Evolutionary conservation across 2,113 vertebrate species (phyloP).

Genomic region (Thalassoma bifasciatum): DNA sequence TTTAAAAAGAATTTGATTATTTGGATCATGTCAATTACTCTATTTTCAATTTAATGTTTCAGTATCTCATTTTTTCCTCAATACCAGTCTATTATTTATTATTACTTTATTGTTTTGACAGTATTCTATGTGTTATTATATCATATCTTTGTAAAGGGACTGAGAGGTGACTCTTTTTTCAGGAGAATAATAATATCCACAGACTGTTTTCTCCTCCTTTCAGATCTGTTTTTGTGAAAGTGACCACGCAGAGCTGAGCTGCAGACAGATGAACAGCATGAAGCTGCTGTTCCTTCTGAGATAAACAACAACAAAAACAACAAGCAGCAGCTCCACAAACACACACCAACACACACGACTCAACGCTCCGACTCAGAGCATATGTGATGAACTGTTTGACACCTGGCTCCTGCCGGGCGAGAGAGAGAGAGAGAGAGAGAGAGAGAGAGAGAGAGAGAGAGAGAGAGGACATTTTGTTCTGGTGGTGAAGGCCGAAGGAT

Average conservation of each 20-base stretch:
- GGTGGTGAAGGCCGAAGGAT: neutral
- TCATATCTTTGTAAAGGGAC: too few relatives aligned
- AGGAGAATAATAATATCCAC: too few relatives aligned
- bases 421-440: neutral
- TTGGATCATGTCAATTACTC: too few relatives aligned
- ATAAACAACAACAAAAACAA: neutral
- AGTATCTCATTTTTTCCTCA: too few relatives aligned
- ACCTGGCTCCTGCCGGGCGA: slow-evolving; percentile 6
- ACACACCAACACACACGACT: too few relatives aligned
- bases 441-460: neutral
- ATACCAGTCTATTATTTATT: too few relatives aligned
- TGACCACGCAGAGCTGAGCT: neutral
- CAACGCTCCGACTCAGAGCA: neutral
- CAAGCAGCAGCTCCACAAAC: neutral
- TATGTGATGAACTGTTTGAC: neutral
- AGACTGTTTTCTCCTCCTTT: neutral
- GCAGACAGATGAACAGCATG: neutral
- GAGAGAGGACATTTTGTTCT: slow-evolving; percentile 38
- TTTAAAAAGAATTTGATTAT: too few relatives aligned
- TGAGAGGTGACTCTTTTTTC: too few relatives aligned
- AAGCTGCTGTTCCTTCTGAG: neutral
- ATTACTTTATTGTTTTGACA: too few relatives aligned
- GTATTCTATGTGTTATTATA: too few relatives aligned
- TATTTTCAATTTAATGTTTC: too few relatives aligned
- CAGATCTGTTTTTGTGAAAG: neutral